Evolutionary conservation across 2,888 invertebrate species (phyloP).

Genomic region (Mellilla xanthometata): DNA sequence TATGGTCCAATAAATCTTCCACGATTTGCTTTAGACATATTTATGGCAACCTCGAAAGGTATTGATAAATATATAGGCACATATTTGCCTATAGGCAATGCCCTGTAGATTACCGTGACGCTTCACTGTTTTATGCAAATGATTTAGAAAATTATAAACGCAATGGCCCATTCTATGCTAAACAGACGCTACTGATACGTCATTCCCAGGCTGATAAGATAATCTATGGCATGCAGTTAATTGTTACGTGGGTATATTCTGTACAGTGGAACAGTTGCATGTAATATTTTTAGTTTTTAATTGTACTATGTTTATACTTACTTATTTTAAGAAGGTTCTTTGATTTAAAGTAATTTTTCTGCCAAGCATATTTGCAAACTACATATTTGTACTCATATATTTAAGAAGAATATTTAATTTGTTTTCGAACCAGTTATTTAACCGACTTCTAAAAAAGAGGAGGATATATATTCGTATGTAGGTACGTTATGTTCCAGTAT

Average conservation of each 20-base stretch:
- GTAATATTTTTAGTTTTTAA: constrained; percentile 15
- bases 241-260: constrained; percentile 26
- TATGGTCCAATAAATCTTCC: constrained; percentile 16
- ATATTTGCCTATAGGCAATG: constrained; percentile 3
- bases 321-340: too few species aligned
- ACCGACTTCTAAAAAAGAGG: too few species aligned
- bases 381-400: too few species aligned
- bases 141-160: constrained; percentile 45
- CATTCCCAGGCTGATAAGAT: constrained; percentile 52
- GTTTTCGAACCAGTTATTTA: too few species aligned
- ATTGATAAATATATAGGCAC: constrained; percentile 3
- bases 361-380: too few species aligned
- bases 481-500: too few species aligned
- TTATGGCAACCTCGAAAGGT: constrained; percentile 15
- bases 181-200: constrained; percentile 44
- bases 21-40: constrained; percentile 6
- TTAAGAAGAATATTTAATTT: too few species aligned
- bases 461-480: too few species aligned
- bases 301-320: neutral
- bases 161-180: constrained; percentile 57
- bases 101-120: constrained; percentile 18
- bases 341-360: too few species aligned
- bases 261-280: constrained; percentile 25
- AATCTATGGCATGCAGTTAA: constrained; percentile 38
- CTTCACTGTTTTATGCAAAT: constrained; percentile 38